These are phyloP conservation scores for Centropyge bicolor DNA, from an alignment of 2,797 vertebrate species.

Conservation along the genomic window DNA sequence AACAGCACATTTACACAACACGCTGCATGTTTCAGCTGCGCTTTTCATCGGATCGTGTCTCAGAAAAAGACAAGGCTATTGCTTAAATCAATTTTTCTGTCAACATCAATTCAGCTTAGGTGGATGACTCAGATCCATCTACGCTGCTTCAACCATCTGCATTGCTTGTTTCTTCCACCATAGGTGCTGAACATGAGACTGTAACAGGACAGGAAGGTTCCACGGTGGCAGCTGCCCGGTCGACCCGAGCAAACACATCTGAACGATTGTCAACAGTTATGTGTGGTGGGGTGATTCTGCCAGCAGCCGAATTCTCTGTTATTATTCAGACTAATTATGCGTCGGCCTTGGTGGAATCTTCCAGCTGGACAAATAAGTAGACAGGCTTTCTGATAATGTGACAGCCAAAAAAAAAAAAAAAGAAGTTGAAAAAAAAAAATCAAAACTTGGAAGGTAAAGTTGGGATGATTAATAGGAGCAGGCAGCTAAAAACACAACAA, in stretches of 20 bases:
- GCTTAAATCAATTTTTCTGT: neutral
- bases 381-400: conserved; percentile 11
- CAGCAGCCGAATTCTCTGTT: neutral
- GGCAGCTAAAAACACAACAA: conserved; percentile 18
- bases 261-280: neutral
- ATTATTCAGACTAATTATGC: neutral
- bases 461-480: conserved; percentile 23
- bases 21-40: neutral
- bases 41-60: neutral
- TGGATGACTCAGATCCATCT: neutral
- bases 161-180: neutral
- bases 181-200: neutral
- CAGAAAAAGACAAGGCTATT: neutral
- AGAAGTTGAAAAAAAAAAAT: neutral
- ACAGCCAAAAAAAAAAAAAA: conserved; percentile 36
- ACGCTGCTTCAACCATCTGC: conserved; percentile 4
- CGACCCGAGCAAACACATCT: neutral
- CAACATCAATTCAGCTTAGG: neutral
- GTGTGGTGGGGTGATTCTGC: neutral
- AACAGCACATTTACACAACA: neutral
- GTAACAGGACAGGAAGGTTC: neutral
- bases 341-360: neutral
- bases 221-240: neutral
- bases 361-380: conserved; percentile 12
- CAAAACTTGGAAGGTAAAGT: neutral